Evolutionary conservation across 2,888 invertebrate genomes (phyloP).

Genomic region (Siphonodentalium dalli): DNA sequence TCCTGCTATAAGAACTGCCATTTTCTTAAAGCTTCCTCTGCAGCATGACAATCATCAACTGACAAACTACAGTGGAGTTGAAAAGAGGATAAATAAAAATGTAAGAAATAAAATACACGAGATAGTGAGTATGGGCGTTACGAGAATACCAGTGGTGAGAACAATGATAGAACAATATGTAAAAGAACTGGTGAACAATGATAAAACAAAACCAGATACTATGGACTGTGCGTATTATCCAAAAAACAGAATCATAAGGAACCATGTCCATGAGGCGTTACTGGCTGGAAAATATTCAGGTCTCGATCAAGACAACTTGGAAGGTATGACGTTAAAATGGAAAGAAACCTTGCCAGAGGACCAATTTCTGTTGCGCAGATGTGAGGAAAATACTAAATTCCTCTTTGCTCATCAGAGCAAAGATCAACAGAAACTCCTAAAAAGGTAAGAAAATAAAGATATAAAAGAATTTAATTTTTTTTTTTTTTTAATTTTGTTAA

Average conservation of each 20-base stretch:
- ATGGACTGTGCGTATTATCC: constrained; percentile 2
- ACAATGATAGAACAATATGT: background rate
- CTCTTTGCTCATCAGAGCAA: constrained; percentile 1
- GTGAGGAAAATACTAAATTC: background rate
- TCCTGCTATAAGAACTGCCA: too few relatives aligned
- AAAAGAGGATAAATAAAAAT: too few relatives aligned
- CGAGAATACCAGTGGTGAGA: background rate
- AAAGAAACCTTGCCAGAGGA: background rate
- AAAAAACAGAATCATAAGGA: background rate
- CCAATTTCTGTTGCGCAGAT: background rate
- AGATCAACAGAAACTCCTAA: background rate
- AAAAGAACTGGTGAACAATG: background rate
- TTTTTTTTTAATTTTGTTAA: too few relatives aligned
- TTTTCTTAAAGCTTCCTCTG: too few relatives aligned
- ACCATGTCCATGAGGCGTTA: background rate
- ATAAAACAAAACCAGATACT: background rate
- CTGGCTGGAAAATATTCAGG: background rate
- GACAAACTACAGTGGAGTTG: too few relatives aligned
- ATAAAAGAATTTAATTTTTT: too few relatives aligned
- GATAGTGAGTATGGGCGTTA: constrained; percentile 2
- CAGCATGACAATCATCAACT: too few relatives aligned
- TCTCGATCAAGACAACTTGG: background rate
- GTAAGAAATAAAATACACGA: background rate
- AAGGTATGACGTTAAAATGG: background rate
- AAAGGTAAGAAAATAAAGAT: too few relatives aligned